These are phyloP conservation scores for Trichomycterus rosablanca DNA, from an alignment of 2,113 vertebrate species.

Conservation along the genomic window DNA sequence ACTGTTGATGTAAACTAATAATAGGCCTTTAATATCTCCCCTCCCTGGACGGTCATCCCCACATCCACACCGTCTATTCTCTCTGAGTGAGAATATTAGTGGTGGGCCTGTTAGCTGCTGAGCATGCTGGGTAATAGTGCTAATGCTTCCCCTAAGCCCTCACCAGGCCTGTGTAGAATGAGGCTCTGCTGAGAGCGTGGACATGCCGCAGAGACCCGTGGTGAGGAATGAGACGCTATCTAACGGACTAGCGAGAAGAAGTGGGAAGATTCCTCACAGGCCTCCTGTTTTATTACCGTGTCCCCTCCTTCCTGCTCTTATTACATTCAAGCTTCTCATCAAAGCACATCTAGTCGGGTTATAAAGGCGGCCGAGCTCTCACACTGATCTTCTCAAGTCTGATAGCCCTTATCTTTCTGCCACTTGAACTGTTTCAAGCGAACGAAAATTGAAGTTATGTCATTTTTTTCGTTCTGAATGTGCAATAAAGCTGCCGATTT, in stretches of 20 bases:
- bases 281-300: conserved; percentile 51
- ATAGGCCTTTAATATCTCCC: conserved; percentile 42
- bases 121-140: conserved; percentile 50
- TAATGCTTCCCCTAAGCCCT: conserved; percentile 46
- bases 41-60: conserved; percentile 34
- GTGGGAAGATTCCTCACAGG: conserved; percentile 52
- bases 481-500: too few relatives aligned
- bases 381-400: conserved; percentile 11
- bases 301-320: conserved; percentile 59
- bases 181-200: background rate
- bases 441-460: too few relatives aligned
- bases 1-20: conserved; percentile 8
- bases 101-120: conserved; percentile 21
- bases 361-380: conserved; percentile 56
- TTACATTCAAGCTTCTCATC: conserved; percentile 64
- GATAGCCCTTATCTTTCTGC: too few relatives aligned
- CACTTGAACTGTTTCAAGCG: too few relatives aligned
- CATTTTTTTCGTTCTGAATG: too few relatives aligned
- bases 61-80: conserved; percentile 33
- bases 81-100: conserved; percentile 35
- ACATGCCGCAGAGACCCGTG: conserved; percentile 15
- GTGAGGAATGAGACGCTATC: conserved; percentile 27
- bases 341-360: conserved; percentile 62
- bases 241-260: conserved; percentile 46
- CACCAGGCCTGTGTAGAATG: conserved; percentile 34